Evolutionary conservation across 64 coral and sea anemone genomes (phyloP).

Genomic region (Platygyra sinensis): DNA sequence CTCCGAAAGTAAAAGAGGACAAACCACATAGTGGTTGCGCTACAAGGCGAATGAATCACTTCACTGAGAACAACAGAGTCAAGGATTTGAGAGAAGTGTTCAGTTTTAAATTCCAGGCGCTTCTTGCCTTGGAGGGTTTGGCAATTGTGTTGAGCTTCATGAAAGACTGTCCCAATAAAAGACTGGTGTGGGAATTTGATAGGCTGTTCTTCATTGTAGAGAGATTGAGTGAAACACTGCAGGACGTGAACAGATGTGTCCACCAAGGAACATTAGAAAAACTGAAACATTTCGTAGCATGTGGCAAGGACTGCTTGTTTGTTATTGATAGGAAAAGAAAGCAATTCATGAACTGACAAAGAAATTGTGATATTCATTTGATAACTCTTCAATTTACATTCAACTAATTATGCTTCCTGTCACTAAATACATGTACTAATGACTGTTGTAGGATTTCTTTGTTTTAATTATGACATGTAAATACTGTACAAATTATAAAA

Average conservation of each 20-base stretch:
- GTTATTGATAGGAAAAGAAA: not conserved
- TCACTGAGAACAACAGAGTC: slow-evolving; percentile 7
- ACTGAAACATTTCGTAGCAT: slow-evolving; percentile 56
- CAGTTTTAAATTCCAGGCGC: slow-evolving; percentile 76
- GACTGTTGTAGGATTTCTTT: no score
- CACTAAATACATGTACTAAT: no score
- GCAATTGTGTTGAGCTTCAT: slow-evolving; percentile 66
- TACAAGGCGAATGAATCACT: slow-evolving; percentile 20
- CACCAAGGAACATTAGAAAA: slow-evolving; percentile 28
- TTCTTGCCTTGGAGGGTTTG: slow-evolving; percentile 74
- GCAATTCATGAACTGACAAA: not conserved
- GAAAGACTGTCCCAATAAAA: slow-evolving; percentile 30
- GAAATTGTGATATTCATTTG: no score
- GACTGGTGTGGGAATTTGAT: slow-evolving; percentile 28
- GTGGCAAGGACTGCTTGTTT: slow-evolving; percentile 55
- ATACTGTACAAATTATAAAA: no score
- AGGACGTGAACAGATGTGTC: slow-evolving; percentile 33
- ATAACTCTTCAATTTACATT: no score
- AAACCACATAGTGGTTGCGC: not conserved
- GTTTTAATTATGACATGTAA: no score
- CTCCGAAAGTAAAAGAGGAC: slow-evolving; percentile 7
- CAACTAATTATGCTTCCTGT: no score
- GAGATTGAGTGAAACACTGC: slow-evolving; percentile 29
- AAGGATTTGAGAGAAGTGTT: slow-evolving; percentile 24
- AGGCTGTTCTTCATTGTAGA: slow-evolving; percentile 66